Evolutionary conservation across 2,797 vertebrate species (phyloP).

Genomic region (Sphenodon punctatus): DNA sequence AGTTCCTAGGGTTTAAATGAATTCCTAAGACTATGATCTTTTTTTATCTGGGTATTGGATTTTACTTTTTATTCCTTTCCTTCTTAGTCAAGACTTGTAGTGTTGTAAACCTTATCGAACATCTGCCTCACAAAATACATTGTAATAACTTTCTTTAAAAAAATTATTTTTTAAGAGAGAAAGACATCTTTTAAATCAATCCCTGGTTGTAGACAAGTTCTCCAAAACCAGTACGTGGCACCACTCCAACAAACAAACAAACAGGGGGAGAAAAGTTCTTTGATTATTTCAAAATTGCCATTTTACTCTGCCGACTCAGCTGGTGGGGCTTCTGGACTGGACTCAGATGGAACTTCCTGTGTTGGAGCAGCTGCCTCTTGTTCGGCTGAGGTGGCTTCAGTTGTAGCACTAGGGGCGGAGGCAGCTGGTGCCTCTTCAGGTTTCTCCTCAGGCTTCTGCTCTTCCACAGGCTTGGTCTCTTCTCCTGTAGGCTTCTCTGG

Average conservation of each 20-base stretch:
- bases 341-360: constrained; percentile 78
- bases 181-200: constrained; percentile 90
- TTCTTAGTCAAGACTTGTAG: constrained; percentile 88
- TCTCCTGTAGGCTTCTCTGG: constrained; percentile 69
- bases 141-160: constrained; percentile 84
- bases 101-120: constrained; percentile 90
- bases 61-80: constrained; percentile 76
- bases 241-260: constrained; percentile 90
- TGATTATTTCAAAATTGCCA: constrained; percentile 78
- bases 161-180: constrained; percentile 81
- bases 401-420: constrained; percentile 31
- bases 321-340: constrained; percentile 81
- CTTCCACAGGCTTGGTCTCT: constrained; percentile 49
- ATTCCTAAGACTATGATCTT: constrained; percentile 88
- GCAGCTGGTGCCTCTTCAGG: constrained; percentile 7
- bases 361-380: constrained; percentile 75
- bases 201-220: constrained; percentile 92
- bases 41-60: constrained; percentile 85
- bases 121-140: constrained; percentile 86
- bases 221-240: constrained; percentile 89
- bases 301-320: constrained; percentile 85
- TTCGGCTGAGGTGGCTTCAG: constrained; percentile 66
- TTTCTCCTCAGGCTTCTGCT: constrained; percentile 22
- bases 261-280: constrained; percentile 87
- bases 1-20: constrained; percentile 94